Conservation (phyloP, 2,113 vertebrate genomes). For the Megalops atlanticus region DNA sequence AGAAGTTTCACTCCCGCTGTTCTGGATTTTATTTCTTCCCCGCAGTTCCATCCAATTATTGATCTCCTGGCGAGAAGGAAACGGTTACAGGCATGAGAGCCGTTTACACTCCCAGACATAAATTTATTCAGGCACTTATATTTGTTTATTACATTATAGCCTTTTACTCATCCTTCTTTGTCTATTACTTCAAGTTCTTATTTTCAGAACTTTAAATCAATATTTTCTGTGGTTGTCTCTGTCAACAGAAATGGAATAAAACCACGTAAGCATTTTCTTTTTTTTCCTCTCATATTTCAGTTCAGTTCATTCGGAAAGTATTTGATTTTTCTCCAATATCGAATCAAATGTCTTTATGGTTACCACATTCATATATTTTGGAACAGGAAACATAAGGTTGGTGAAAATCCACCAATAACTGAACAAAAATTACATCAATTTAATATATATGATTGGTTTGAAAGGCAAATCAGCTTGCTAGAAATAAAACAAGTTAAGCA, state of each 20-base stretch:
- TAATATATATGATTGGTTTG: no score
- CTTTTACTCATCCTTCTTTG: not conserved
- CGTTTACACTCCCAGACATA: not conserved
- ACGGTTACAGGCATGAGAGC: not conserved
- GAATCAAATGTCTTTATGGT: not conserved
- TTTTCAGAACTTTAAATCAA: not conserved
- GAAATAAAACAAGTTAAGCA: no score
- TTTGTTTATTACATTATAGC: not conserved
- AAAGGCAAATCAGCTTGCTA: no score
- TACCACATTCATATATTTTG: not conserved
- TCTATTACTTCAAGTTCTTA: not conserved
- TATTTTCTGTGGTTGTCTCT: not conserved
- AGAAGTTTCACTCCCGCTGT: constrained; percentile 12
- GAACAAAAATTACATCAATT: no score
- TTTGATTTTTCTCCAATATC: not conserved
- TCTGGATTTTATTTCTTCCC: not conserved
- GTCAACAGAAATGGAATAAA: not conserved
- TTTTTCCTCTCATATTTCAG: not conserved
- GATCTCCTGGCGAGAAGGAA: not conserved
- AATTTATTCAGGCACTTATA: not conserved
- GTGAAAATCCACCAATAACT: no score
- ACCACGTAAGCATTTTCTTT: not conserved
- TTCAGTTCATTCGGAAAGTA: not conserved
- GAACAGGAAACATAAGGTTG: not conserved
- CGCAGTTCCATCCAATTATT: not conserved